Evolutionary conservation across 53 echinoderm and acorn worm species (phyloP).

Genomic region (Pentamera pediparva): DNA sequence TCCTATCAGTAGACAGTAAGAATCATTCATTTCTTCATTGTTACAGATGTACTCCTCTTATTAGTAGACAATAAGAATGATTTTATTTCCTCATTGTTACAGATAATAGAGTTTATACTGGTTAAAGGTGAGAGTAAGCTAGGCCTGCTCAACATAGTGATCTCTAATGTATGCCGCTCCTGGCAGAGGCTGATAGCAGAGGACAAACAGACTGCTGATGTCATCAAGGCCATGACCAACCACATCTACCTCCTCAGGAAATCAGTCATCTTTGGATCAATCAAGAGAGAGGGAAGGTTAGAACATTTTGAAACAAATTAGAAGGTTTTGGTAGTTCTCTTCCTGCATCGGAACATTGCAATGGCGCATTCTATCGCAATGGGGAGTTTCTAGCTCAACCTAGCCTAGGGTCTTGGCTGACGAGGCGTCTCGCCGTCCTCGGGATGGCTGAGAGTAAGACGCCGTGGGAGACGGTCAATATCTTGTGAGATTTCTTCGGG

Average conservation of each 20-base stretch:
- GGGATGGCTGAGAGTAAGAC: too few species aligned
- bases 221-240: conserved; percentile 33
- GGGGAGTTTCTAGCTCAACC: too few species aligned
- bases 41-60: background rate
- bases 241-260: conserved; percentile 19
- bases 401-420: too few species aligned
- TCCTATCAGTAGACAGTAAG: too few species aligned
- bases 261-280: conserved; percentile 40
- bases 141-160: conserved; percentile 49
- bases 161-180: conserved; percentile 35
- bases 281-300: conserved; percentile 14
- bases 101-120: conserved; percentile 39
- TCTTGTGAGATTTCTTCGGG: too few species aligned
- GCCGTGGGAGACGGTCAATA: too few species aligned
- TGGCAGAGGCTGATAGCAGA: conserved; percentile 2
- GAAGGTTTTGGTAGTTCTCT: too few species aligned
- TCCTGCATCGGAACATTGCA: too few species aligned
- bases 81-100: background rate
- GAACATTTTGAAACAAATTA: background rate
- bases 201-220: background rate
- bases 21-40: background rate
- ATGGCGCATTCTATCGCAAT: too few species aligned
- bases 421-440: too few species aligned
- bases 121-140: conserved; percentile 51
- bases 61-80: background rate